Evolutionary conservation across 2,888 invertebrate species (phyloP).

Genomic region (Alsophila aescularia): DNA sequence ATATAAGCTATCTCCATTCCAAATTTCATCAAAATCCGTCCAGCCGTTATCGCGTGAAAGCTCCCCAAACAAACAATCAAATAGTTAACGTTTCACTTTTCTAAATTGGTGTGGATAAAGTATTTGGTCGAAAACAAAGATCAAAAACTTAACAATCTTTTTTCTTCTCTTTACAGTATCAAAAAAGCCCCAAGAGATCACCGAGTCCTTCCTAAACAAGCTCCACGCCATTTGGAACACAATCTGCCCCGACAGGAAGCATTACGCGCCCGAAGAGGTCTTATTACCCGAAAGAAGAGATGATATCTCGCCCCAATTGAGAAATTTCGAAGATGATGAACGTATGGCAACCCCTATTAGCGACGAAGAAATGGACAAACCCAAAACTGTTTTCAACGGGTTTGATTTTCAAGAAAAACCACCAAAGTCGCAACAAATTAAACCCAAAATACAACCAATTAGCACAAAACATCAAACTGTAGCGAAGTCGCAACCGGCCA

Average conservation of each 20-base stretch:
- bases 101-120: no score
- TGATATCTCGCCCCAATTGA: conserved; percentile 56
- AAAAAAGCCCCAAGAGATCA: conserved; percentile 58
- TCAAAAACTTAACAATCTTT: not conserved
- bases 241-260: conserved; percentile 66
- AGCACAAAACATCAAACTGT: not conserved
- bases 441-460: conserved; percentile 3
- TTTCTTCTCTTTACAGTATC: conserved; percentile 55
- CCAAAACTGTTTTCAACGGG: not conserved
- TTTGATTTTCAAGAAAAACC: not conserved
- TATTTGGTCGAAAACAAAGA: no score
- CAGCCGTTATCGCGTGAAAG: no score
- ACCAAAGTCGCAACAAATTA: conserved; percentile 4
- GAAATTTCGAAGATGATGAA: conserved; percentile 60
- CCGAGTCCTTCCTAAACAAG: conserved; percentile 52
- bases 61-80: no score
- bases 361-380: conserved; percentile 51
- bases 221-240: conserved; percentile 65
- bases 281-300: conserved; percentile 48
- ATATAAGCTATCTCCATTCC: no score
- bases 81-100: no score
- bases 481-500: conserved; percentile 19
- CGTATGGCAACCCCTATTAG: conserved; percentile 55
- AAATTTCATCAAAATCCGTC: no score
- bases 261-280: conserved; percentile 44